Base-by-base conservation (phyloP, 2,113 vertebrate species). In the Anguilla rostrata region DNA sequence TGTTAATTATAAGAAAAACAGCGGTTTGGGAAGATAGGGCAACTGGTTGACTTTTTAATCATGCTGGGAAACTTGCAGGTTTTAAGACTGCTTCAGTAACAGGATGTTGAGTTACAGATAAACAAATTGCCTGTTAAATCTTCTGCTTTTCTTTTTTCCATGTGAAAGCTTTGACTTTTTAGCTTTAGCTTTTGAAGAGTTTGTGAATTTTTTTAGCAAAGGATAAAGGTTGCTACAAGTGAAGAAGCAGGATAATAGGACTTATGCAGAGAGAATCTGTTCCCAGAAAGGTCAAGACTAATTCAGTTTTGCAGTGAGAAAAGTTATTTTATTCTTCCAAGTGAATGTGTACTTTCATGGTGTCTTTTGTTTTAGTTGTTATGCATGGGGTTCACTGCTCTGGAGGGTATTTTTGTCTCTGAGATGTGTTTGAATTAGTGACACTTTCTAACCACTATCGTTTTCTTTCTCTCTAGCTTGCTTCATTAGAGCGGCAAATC, bases 41-140 rank as follows among this genome's bases (percentile, higher is more conserved):
- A 4, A n/a, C 15, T 22, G 15, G 3, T 41, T 29, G 26, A 43
- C 63, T 71, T 84, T 39, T 46, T 5, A 49, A 39, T 75, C 11
- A 53, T 22, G 40, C 16, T 7, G 63, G 20, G 15, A 34, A 29
- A 6, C 14, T 46, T 46, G 41, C 26, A 40, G 63, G 20, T 49
- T 81, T 84, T 82, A 82, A 56, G 81, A 83, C n/a, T 29, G 43
- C 18, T 49, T 85, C n/a, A 78, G 63, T n/a, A 53, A 53, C 26
- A 26, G 6, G 22, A 49, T 78, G 40, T 49, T 84, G 40, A 26
- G 39, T 84, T 84, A 46, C 16, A 83, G 82, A 83, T 83, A 83
- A 83, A 83, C 81, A 53, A 60, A 39, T 89, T 96, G 96, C 94
- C 96, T 96, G 7, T 96, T 95, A 95, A 95, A 95, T 40, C 95